Percentiles rank a stretch among this genome's conserved stretches.
These are phyloP conservation scores for Holothuria leucospilota DNA, from an alignment of 53 echinoderm and acorn worm species.

Conservation along the genomic window DNA sequence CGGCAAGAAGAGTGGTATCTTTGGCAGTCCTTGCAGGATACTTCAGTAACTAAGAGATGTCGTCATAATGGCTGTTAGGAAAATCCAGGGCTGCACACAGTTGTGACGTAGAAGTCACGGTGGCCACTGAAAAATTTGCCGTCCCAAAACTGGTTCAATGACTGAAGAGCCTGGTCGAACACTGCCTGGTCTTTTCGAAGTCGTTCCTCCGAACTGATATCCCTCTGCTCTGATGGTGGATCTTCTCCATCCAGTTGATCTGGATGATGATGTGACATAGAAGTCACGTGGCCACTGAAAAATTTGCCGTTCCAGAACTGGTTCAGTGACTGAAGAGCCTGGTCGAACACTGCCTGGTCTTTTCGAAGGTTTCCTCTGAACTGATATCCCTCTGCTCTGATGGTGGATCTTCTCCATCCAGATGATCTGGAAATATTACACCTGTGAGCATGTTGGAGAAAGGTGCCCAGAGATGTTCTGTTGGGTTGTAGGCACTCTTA, in stretches of 20 bases:
- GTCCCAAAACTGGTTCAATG: too few species aligned
- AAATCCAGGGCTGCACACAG: too few species aligned
- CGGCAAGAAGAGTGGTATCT: background rate
- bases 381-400: background rate
- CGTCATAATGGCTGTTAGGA: background rate
- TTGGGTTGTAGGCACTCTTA: slow-evolving; percentile 60
- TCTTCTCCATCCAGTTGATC: slow-evolving; percentile 41
- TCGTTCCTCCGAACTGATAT: background rate
- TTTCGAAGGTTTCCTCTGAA: too few species aligned
- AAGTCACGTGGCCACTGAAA: too few species aligned
- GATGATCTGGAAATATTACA: slow-evolving; percentile 41
- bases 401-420: slow-evolving; percentile 32
- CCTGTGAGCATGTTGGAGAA: slow-evolving; percentile 49
- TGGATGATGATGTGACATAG: too few species aligned
- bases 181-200: too few species aligned
- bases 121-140: too few species aligned
- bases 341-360: too few species aligned
- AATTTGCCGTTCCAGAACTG: too few species aligned
- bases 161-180: too few species aligned
- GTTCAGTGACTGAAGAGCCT: too few species aligned
- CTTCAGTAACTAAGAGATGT: background rate
- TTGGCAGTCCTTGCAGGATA: background rate
- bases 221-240: background rate
- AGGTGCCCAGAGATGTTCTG: slow-evolving; percentile 63
- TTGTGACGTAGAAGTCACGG: too few species aligned